Percentiles rank a stretch among this genome's conserved stretches.
Conservation (phyloP, 2,888 invertebrate species). For the Siphonodentalium dalli region DNA sequence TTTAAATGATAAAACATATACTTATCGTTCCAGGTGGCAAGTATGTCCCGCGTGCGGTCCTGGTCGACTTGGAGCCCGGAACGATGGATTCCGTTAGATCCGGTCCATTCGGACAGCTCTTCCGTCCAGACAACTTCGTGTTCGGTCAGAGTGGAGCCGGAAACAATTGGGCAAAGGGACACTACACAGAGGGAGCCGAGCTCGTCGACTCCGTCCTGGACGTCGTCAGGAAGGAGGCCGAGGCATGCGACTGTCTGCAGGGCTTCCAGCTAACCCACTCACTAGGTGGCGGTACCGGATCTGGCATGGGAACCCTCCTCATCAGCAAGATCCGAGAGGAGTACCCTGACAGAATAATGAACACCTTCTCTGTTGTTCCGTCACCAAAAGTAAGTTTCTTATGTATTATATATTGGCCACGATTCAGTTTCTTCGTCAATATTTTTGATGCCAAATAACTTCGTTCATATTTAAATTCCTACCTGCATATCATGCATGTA, state of each 20-base stretch:
- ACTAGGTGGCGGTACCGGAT: constrained; percentile 84
- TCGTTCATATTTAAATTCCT: too few species aligned
- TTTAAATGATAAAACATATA: too few species aligned
- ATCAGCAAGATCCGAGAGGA: constrained; percentile 96
- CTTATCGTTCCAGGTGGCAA: too few species aligned
- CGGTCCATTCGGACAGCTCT: constrained; percentile 88
- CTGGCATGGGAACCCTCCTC: constrained; percentile 85
- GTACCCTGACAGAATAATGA: constrained; percentile 97
- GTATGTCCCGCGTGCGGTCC: constrained; percentile 89
- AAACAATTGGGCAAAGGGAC: constrained; percentile 87
- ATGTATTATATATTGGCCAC: too few species aligned
- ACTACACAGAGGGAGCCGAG: constrained; percentile 85
- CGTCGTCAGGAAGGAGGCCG: constrained; percentile 76
- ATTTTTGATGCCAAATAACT: too few species aligned
- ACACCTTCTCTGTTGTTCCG: constrained; percentile 90
- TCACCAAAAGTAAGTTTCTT: constrained; percentile 76
- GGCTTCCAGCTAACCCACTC: constrained; percentile 70
- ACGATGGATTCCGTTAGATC: constrained; percentile 95
- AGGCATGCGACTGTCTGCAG: constrained; percentile 84
- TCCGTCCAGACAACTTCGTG: constrained; percentile 94
- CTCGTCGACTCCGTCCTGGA: constrained; percentile 71
- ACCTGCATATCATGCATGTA: too few species aligned
- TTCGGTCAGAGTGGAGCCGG: constrained; percentile 77
- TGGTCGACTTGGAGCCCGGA: constrained; percentile 92
- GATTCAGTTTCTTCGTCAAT: too few species aligned